Conservation (phyloP, 2,797 vertebrate species). For the Falco peregrinus region DNA sequence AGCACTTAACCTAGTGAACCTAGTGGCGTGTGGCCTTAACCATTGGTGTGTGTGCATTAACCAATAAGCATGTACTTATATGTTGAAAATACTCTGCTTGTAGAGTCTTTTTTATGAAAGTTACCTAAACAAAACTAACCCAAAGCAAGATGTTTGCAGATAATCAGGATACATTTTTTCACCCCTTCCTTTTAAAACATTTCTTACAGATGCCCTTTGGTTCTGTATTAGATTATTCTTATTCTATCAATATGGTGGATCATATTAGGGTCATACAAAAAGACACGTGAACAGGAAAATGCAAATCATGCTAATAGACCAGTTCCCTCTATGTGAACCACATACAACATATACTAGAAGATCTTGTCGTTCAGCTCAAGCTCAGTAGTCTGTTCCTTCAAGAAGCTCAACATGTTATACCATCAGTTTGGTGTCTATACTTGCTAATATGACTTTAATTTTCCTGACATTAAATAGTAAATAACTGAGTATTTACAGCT, state of each 20-base stretch:
- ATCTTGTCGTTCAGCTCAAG: neutral
- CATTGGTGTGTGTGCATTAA: neutral
- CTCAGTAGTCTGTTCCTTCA: neutral
- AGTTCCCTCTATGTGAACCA: neutral
- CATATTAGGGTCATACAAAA: neutral
- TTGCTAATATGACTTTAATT: neutral
- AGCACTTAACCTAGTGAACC: neutral
- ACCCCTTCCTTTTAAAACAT: neutral
- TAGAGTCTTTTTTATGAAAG: neutral
- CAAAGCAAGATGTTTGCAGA: neutral
- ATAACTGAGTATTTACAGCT: neutral
- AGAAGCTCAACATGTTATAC: neutral
- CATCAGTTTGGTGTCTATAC: neutral
- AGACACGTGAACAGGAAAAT: neutral
- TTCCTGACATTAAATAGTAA: neutral
- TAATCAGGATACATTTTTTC: neutral
- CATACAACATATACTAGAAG: neutral
- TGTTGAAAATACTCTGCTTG: neutral
- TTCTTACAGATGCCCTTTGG: neutral
- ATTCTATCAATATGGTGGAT: neutral
- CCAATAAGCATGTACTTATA: neutral
- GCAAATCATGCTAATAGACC: neutral
- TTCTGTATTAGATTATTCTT: neutral
- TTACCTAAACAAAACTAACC: neutral
- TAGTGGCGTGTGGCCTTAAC: neutral